Evolutionary conservation across 2,888 invertebrate species (phyloP).

Genomic region (Choreutis nemorana): DNA sequence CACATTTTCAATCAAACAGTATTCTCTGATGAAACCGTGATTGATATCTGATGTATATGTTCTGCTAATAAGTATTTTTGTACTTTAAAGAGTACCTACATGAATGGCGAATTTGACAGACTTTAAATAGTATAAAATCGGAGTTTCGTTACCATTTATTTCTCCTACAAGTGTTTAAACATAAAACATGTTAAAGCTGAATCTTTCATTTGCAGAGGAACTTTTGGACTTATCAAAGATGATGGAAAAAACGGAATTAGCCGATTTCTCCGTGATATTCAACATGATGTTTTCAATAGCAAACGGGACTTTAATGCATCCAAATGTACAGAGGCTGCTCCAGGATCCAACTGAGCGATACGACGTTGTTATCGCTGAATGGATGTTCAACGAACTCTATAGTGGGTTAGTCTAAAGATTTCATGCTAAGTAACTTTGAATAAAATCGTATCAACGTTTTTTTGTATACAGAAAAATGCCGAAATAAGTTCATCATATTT

Average conservation of each 20-base stretch:
- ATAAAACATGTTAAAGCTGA: not conserved
- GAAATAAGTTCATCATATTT: no score
- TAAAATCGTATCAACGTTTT: no score
- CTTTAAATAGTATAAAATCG: no score
- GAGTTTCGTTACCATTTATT: not conserved
- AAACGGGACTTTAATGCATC: conserved; percentile 13
- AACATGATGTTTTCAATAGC: conserved; percentile 11
- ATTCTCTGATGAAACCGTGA: no score
- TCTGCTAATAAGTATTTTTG: no score
- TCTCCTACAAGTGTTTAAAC: not conserved
- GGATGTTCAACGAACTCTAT: conserved; percentile 24
- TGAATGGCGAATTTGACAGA: no score
- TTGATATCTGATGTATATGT: no score
- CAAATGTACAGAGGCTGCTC: conserved; percentile 20
- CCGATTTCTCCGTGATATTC: conserved; percentile 7
- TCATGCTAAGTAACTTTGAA: no score
- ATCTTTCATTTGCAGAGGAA: conserved; percentile 15
- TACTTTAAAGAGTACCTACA: no score
- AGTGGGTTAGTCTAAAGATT: conserved; percentile 17
- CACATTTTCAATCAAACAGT: no score
- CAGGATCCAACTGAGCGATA: conserved; percentile 22
- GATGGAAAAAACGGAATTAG: conserved; percentile 10
- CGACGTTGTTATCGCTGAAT: conserved; percentile 27
- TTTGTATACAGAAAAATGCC: no score
- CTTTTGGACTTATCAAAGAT: conserved; percentile 12